phyloP scores from a whole-genome alignment of 2,113 vertebrate genomes.

The Neolamprologus toae region DNA sequence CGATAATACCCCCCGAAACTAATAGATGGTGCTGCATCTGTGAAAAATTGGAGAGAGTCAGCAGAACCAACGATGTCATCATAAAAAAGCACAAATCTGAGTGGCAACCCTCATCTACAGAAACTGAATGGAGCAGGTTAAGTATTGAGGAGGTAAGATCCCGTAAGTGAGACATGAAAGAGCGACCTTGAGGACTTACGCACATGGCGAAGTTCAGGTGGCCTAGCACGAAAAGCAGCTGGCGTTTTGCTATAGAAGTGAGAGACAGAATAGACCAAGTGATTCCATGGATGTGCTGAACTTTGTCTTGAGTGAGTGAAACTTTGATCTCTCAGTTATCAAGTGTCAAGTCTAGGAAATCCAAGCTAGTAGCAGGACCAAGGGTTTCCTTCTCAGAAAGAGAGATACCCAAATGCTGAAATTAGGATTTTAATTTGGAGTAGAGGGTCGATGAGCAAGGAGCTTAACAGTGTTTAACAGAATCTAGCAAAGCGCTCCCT shows the following conservation, averaged over 20 bases:
- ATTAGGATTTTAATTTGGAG: background rate
- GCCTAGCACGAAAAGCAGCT: background rate
- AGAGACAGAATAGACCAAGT: background rate
- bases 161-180: too few species aligned
- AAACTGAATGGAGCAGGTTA: too few species aligned
- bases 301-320: background rate
- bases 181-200: background rate
- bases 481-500: background rate
- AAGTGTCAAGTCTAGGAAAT: background rate
- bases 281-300: background rate
- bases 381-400: background rate
- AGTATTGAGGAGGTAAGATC: too few species aligned
- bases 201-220: background rate
- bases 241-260: background rate
- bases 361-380: too few species aligned
- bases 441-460: background rate
- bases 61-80: too few species aligned
- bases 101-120: too few species aligned
- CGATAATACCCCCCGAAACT: too few species aligned
- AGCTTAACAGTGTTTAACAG: background rate
- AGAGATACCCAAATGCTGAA: background rate
- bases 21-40: too few species aligned
- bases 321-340: background rate
- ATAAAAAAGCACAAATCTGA: too few species aligned
- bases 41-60: too few species aligned